Conservation (phyloP, 2,113 vertebrate genomes). For the Lonchura striata region DNA sequence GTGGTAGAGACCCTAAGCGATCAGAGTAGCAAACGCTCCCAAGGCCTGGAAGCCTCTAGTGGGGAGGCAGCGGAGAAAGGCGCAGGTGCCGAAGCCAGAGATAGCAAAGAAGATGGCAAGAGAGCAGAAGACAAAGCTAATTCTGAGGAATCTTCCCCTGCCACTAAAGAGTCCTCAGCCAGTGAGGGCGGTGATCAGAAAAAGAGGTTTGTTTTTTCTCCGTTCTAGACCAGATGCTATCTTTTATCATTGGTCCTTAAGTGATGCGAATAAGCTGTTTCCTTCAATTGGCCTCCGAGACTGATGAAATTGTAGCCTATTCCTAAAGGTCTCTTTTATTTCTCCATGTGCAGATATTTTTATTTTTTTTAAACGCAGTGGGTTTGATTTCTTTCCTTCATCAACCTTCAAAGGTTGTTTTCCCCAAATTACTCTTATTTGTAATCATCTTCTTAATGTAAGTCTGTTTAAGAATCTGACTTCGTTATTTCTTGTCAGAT, state of each 20-base stretch:
- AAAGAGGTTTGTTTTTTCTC: constrained; percentile 99
- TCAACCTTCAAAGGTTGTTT: constrained; percentile 72
- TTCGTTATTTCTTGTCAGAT: constrained; percentile 66
- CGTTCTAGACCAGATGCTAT: constrained; percentile 97
- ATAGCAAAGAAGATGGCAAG: constrained; percentile 85
- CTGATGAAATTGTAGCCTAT: constrained; percentile 65
- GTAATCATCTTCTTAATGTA: constrained; percentile 52
- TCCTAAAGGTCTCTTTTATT: constrained; percentile 60
- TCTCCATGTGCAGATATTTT: constrained; percentile 34
- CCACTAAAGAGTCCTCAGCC: constrained; percentile 95
- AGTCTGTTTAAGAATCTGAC: constrained; percentile 69
- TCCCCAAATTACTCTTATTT: constrained; percentile 65
- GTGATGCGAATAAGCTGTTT: constrained; percentile 71
- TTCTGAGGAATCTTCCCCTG: constrained; percentile 79
- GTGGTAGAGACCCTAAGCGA: constrained; percentile 75
- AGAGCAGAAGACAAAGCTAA: constrained; percentile 84
- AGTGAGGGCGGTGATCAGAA: constrained; percentile 98
- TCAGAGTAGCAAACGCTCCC: constrained; percentile 85
- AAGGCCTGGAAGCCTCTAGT: constrained; percentile 79
- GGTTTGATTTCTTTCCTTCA: constrained; percentile 60
- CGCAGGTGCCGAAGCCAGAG: constrained; percentile 76
- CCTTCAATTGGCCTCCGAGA: constrained; percentile 75
- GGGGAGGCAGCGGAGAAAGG: constrained; percentile 76
- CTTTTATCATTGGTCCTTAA: constrained; percentile 89
- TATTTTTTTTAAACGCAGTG: constrained; percentile 14